These are phyloP conservation scores for Cacatua alba DNA, from an alignment of 2,113 vertebrate species.

Conservation along the genomic window DNA sequence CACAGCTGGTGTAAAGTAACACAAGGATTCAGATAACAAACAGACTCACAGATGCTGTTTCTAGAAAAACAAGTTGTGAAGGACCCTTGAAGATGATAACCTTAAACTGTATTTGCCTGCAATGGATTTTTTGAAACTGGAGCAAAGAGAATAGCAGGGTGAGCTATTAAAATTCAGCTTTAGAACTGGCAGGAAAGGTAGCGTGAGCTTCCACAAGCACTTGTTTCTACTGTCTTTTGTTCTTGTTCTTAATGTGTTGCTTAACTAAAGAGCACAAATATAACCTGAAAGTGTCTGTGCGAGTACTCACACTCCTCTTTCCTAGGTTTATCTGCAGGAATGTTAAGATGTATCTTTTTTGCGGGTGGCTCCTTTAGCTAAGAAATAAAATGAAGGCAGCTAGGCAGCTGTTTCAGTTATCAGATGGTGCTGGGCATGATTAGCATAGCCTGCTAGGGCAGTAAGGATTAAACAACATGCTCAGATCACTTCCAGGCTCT, in stretches of 20 bases:
- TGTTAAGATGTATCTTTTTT: not conserved
- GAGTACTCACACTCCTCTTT: not conserved
- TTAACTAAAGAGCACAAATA: slow-evolving; percentile 18
- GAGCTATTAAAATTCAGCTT: slow-evolving; percentile 14
- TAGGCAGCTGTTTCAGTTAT: not conserved
- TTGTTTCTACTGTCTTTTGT: not conserved
- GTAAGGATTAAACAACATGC: not conserved
- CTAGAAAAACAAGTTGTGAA: slow-evolving; percentile 2
- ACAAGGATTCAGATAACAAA: not conserved
- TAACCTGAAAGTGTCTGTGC: not conserved
- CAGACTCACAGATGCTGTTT: not conserved
- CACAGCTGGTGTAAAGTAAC: not conserved
- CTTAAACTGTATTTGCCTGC: not conserved
- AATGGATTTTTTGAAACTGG: not conserved
- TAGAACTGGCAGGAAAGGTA: not conserved
- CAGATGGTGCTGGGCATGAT: not conserved
- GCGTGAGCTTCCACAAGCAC: not conserved
- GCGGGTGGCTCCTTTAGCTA: not conserved
- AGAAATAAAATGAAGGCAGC: not conserved
- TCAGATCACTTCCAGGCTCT: not conserved
- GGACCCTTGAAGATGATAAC: not conserved
- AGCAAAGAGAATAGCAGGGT: not conserved
- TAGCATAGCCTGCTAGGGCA: not conserved
- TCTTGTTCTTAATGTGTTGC: not conserved
- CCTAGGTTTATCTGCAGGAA: not conserved